Evolutionary conservation across 1,140 invertebrate species (phyloP), one percentile per base, ranked within the genome.

Genomic region (Pseudomyrmex gracilis): DNA sequence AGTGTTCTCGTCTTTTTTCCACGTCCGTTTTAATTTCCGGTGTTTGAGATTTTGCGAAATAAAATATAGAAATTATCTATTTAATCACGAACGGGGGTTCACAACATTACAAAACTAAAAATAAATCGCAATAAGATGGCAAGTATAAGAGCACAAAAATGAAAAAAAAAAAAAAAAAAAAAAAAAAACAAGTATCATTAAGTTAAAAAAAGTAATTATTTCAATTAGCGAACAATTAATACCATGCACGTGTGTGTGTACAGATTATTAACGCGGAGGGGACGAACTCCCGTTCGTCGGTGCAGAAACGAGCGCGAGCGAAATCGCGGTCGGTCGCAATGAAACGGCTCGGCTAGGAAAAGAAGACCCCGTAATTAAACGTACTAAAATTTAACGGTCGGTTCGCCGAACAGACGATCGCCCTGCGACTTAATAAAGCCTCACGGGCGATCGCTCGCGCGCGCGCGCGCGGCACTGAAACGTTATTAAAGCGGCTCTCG

Each of bases 311-410:
- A 77, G 58, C 10, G 24, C 73, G 78, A 85, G 83, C 34, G 20
- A 78, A 71, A 43, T 78, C 63, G 43, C 76, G 43, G 4, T 22
- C 34, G 45, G 0, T 57, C 34, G 57, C 53, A 20, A 47, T 22
- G 20, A 67, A 67, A 15, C 49, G 13, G 1, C 66, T 67, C 53
- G 43, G 34, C 53, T 70, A 73, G 84, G 67, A 34, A 34, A 34
- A 34, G 34, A 34, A 34, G 34, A 84, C 85, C 89, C 89, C 86
- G 78, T 91, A 92, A 92, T 92, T 92, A 92, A 92, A 91, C 83
- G 90, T 85, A 92, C 90, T 92, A 92, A 92, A 92, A 89, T 91
- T 92, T 91, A 90, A 92, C 84, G 84, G 87, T 85, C 82, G 74
- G 60, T 76, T 76, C 80, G 74, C 15, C 34, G 77, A 84, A 88